A percentile compares a stretch with the other conserved stretches of the same genome.
These are phyloP conservation scores for Proterorhinus semilunaris DNA, from an alignment of 2,113 vertebrate species.

Conservation along the genomic window DNA sequence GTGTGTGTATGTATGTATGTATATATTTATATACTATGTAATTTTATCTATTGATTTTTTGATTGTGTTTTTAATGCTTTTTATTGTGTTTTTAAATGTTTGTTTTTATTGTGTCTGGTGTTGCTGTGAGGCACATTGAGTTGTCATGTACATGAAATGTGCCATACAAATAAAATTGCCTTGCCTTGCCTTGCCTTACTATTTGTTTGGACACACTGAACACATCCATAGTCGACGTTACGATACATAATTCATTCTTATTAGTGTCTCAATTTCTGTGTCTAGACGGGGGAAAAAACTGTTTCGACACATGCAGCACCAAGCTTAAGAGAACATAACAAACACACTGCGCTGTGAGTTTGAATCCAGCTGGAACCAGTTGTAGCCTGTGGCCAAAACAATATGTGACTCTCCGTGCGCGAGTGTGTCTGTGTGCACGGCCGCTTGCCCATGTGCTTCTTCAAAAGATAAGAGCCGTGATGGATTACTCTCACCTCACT, in stretches of 20 bases:
- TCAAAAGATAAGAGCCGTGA: constrained; percentile 55
- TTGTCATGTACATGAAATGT: no score
- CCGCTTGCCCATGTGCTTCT: constrained; percentile 42
- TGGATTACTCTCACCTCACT: constrained; percentile 52
- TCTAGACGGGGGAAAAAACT: background rate
- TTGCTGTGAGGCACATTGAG: no score
- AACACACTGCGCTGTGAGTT: constrained; percentile 52
- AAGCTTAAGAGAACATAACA: constrained; percentile 41
- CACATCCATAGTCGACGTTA: background rate
- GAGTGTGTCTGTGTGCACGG: constrained; percentile 12
- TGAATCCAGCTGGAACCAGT: constrained; percentile 75
- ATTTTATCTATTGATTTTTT: no score
- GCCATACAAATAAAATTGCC: no score
- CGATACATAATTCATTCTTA: background rate
- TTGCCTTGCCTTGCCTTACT: no score
- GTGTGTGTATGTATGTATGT: no score
- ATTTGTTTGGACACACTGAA: background rate
- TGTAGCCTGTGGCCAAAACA: constrained; percentile 75
- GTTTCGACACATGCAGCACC: constrained; percentile 15
- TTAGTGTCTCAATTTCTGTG: background rate
- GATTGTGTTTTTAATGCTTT: no score
- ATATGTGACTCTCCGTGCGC: constrained; percentile 54
- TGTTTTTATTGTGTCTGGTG: no score
- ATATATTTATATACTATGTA: no score
- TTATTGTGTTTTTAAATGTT: no score